A percentile compares a stretch with the other conserved stretches of the same genome.
These are phyloP conservation scores for Notodonta dromedarius DNA, from an alignment of 2,888 invertebrate genomes.

Conservation along the genomic window DNA sequence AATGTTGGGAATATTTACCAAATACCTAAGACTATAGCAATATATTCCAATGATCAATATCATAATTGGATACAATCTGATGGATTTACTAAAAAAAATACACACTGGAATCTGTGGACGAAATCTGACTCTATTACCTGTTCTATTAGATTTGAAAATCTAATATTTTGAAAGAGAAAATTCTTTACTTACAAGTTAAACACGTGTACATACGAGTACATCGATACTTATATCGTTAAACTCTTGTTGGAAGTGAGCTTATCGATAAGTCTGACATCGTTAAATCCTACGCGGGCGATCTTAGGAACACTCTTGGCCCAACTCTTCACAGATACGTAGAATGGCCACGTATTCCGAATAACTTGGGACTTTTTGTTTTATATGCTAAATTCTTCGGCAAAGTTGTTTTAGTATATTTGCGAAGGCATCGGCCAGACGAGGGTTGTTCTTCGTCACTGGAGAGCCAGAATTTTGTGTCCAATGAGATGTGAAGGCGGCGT, in stretches of 20 bases:
- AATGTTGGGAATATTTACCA: too few species aligned
- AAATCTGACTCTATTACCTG: too few species aligned
- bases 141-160: too few species aligned
- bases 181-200: too few species aligned
- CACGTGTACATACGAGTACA: not conserved
- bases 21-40: too few species aligned
- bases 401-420: conserved; percentile 13
- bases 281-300: conserved; percentile 53
- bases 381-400: not conserved
- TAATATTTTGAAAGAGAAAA: too few species aligned
- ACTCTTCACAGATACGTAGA: conserved; percentile 41
- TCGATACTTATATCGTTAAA: conserved; percentile 22
- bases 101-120: too few species aligned
- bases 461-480: conserved; percentile 11
- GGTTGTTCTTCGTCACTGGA: conserved; percentile 17
- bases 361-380: conserved; percentile 21
- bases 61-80: too few species aligned
- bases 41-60: too few species aligned
- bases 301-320: conserved; percentile 54
- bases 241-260: conserved; percentile 35
- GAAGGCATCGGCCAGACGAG: conserved; percentile 9
- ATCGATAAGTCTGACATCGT: conserved; percentile 52
- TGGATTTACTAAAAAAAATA: too few species aligned
- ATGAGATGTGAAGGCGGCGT: conserved; percentile 19
- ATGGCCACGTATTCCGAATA: conserved; percentile 36